These are phyloP conservation scores for Orchestia grillus DNA, from an alignment of 1,140 invertebrate species.

Conservation along the genomic window DNA sequence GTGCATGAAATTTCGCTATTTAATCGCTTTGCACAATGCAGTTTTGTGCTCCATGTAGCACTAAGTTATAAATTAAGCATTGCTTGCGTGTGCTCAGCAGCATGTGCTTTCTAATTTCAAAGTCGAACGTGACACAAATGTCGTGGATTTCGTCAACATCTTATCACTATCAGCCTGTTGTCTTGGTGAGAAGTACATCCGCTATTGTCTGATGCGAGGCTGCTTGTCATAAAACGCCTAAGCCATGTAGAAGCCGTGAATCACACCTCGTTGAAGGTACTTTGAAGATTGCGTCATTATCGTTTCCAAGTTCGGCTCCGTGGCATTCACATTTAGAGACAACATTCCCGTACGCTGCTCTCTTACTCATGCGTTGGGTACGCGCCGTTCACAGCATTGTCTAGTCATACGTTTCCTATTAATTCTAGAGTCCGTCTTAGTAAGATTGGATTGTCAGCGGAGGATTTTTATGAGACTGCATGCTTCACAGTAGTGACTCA, in stretches of 20 bases:
- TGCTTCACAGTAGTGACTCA: background rate
- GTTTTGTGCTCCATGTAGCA: background rate
- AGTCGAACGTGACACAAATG: background rate
- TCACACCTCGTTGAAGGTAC: background rate
- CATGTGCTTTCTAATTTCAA: background rate
- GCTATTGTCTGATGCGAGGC: background rate
- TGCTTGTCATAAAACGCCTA: background rate
- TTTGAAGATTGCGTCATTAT: background rate
- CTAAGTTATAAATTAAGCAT: background rate
- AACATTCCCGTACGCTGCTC: background rate
- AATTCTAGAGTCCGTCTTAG: background rate
- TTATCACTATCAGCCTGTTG: background rate
- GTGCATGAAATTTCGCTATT: background rate
- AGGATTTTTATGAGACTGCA: background rate
- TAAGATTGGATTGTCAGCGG: background rate
- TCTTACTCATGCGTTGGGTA: background rate
- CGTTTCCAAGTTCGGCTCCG: background rate
- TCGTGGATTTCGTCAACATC: background rate
- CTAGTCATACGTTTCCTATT: background rate
- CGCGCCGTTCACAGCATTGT: background rate
- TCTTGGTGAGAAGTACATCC: background rate
- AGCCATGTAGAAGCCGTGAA: background rate
- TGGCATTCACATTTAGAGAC: background rate
- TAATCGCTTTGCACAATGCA: background rate
- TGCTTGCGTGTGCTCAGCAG: too few relatives aligned